Conservation (phyloP, 2,888 invertebrate species). For the Pyrochroa serraticornis region DNA sequence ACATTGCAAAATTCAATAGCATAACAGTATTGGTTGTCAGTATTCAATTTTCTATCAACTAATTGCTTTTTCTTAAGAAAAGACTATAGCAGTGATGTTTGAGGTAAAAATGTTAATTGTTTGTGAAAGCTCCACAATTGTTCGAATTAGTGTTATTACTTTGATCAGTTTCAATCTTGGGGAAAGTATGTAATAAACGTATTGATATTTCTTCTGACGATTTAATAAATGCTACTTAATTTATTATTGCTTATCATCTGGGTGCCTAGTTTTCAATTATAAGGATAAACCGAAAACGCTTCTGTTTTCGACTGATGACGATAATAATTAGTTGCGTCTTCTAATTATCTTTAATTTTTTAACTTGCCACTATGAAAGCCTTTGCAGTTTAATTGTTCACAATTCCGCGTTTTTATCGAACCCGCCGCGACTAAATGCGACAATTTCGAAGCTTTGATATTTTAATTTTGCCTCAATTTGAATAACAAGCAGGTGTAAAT, state of each 20-base stretch:
- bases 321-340: not conserved
- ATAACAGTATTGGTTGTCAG: too few species aligned
- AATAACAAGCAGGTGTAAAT: too few species aligned
- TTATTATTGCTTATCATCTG: not conserved
- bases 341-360: too few species aligned
- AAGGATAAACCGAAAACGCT: not conserved
- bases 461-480: not conserved
- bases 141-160: conserved; percentile 27
- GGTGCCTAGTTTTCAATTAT: not conserved
- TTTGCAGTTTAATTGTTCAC: too few species aligned
- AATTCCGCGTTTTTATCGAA: too few species aligned
- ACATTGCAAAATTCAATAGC: too few species aligned
- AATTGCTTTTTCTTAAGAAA: conserved; percentile 9
- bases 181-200: conserved; percentile 23
- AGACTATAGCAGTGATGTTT: conserved; percentile 15
- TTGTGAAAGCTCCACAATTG: conserved; percentile 30
- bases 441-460: not conserved
- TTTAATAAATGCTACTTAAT: not conserved
- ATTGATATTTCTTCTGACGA: not conserved
- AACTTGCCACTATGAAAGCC: too few species aligned
- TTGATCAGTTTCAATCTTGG: conserved; percentile 26
- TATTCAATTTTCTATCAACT: not conserved
- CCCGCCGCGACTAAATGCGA: too few species aligned
- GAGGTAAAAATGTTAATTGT: conserved; percentile 24
- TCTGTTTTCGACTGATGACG: not conserved